These are phyloP conservation scores for Coenonympha glycerion DNA, from an alignment of 2,888 invertebrate genomes.

Conservation along the genomic window DNA sequence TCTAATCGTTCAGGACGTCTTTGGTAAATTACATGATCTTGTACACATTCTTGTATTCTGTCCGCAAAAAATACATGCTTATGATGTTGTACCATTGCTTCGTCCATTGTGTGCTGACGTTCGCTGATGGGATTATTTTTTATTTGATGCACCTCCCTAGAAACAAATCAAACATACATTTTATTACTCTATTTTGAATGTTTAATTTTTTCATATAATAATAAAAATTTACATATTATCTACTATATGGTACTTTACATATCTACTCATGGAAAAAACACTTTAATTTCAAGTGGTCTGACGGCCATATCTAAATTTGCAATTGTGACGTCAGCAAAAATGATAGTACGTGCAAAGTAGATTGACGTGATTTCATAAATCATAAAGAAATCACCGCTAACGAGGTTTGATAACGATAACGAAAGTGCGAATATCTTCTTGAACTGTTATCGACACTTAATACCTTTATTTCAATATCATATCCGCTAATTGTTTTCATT, in stretches of 20 bases:
- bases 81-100: constrained; percentile 73
- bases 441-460: constrained; percentile 45
- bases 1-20: constrained; percentile 53
- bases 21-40: constrained; percentile 77
- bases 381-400: constrained; percentile 49
- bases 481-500: constrained; percentile 36
- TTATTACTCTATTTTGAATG: background rate
- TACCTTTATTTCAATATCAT: constrained; percentile 41
- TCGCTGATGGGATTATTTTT: constrained; percentile 67
- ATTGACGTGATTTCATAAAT: constrained; percentile 32
- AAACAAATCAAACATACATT: constrained; percentile 8
- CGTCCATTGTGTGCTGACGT: constrained; percentile 69
- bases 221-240: background rate
- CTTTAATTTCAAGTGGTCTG: background rate
- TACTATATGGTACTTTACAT: no score
- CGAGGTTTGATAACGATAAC: constrained; percentile 39
- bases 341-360: constrained; percentile 14
- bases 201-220: background rate
- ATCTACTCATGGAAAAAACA: no score
- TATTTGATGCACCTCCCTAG: constrained; percentile 73
- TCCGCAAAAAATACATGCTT: constrained; percentile 81
- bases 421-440: constrained; percentile 39
- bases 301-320: background rate
- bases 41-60: constrained; percentile 80
- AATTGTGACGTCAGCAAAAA: constrained; percentile 22